Conservation (phyloP, 2,797 vertebrate species). For the Mus minutoides region DNA sequence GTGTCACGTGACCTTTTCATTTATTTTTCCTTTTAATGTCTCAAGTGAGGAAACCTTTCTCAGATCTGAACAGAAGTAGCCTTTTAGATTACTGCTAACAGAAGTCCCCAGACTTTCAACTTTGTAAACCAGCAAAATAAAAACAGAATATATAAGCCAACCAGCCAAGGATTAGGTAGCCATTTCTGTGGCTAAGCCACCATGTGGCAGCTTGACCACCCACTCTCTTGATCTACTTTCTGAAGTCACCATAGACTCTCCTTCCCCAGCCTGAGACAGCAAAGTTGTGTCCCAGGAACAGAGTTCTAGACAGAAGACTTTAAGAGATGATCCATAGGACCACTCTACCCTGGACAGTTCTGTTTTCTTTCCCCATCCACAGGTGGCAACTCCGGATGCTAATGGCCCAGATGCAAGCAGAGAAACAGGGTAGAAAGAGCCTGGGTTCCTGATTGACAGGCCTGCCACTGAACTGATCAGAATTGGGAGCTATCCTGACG, state of each 20-base stretch:
- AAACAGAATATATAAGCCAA: neutral
- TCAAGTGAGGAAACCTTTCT: conserved; percentile 10
- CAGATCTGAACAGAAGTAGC: neutral
- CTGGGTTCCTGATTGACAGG: fast-evolving
- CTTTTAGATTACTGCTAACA: neutral
- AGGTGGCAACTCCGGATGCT: neutral
- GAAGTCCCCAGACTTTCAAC: neutral
- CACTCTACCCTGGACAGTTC: neutral
- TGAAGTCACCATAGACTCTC: neutral
- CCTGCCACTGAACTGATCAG: neutral
- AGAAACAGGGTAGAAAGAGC: neutral
- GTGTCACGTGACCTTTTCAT: neutral
- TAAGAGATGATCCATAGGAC: neutral
- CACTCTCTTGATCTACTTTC: neutral
- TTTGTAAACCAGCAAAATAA: conserved; percentile 14
- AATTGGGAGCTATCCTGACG: too few relatives aligned
- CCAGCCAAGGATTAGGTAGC: neutral
- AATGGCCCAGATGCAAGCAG: neutral
- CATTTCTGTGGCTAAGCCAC: neutral
- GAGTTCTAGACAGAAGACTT: neutral
- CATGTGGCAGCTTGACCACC: neutral
- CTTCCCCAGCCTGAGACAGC: neutral
- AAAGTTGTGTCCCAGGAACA: neutral
- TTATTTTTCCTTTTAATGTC: neutral
- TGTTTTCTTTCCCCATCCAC: neutral